Evolutionary conservation across 2,888 invertebrate species (phyloP).

Genomic region (Flabesymbios commensalis): DNA sequence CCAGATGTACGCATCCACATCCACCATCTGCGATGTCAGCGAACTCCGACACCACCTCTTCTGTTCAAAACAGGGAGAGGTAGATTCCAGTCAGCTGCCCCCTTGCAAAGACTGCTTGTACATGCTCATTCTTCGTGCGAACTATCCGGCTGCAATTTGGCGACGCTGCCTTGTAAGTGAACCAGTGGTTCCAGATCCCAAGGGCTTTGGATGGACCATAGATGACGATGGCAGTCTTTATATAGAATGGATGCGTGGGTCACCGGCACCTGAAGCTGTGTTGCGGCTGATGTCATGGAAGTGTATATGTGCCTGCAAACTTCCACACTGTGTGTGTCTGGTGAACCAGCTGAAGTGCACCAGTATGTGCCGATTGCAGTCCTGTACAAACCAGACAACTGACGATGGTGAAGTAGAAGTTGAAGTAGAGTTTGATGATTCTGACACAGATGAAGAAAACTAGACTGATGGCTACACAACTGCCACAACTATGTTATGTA

Average conservation of each 20-base stretch:
- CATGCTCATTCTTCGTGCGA: neutral
- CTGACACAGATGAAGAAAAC: too few relatives aligned
- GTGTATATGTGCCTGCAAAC: neutral
- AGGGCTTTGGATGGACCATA: neutral
- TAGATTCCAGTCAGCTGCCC: neutral
- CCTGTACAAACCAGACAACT: neutral
- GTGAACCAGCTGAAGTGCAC: constrained; percentile 2
- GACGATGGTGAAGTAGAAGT: too few relatives aligned
- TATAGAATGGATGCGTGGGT: neutral
- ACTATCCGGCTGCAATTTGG: constrained; percentile 2
- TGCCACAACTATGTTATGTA: too few relatives aligned
- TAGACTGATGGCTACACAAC: too few relatives aligned
- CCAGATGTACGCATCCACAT: neutral
- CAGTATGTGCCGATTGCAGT: neutral
- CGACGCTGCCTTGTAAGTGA: neutral
- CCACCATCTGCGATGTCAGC: neutral
- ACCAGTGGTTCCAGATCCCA: neutral
- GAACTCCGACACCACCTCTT: neutral
- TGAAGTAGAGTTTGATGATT: too few relatives aligned
- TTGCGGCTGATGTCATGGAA: neutral
- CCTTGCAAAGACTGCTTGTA: neutral
- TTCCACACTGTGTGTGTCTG: neutral
- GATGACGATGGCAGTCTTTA: neutral
- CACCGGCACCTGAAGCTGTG: neutral
- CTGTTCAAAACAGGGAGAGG: neutral